Conservation (phyloP, 2,888 invertebrate species). For the Azorinus chamasolen region DNA sequence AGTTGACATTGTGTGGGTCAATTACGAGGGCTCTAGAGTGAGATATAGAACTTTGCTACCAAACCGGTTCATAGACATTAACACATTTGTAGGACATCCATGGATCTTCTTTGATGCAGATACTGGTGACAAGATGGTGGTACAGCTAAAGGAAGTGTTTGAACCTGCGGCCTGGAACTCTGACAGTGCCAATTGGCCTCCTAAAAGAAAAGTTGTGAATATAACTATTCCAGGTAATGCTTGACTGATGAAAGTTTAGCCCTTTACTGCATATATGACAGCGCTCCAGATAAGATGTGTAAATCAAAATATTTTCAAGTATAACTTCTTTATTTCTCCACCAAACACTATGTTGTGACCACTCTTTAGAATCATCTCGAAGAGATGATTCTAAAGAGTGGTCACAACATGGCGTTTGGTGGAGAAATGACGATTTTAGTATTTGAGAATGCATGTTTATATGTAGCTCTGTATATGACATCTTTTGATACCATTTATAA, state of each 20-base stretch:
- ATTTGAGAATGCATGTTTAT: no score
- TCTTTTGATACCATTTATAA: neutral
- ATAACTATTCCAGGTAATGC: conserved; percentile 78
- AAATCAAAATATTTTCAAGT: no score
- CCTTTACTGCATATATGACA: neutral
- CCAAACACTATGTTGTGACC: no score
- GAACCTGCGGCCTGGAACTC: conserved; percentile 70
- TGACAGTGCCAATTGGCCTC: conserved; percentile 65
- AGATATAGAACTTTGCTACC: conserved; percentile 89
- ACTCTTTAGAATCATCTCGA: no score
- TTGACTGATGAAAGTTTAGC: neutral
- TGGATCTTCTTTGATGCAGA: conserved; percentile 93
- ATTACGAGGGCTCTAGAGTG: conserved; percentile 90
- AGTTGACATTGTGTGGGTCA: conserved; percentile 92
- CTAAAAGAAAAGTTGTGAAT: conserved; percentile 71
- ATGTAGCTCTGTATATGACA: neutral
- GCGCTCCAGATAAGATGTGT: no score
- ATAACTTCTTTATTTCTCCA: no score
- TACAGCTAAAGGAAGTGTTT: conserved; percentile 86
- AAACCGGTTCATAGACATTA: conserved; percentile 89
- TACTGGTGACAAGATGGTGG: conserved; percentile 90
- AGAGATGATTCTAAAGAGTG: no score
- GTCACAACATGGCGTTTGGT: no score
- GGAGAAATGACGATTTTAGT: no score
- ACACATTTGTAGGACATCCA: conserved; percentile 93